Conservation (phyloP, 30 jellyfish, hydroid and myxozoan species). For the Chrysaora quinquecirrha region DNA sequence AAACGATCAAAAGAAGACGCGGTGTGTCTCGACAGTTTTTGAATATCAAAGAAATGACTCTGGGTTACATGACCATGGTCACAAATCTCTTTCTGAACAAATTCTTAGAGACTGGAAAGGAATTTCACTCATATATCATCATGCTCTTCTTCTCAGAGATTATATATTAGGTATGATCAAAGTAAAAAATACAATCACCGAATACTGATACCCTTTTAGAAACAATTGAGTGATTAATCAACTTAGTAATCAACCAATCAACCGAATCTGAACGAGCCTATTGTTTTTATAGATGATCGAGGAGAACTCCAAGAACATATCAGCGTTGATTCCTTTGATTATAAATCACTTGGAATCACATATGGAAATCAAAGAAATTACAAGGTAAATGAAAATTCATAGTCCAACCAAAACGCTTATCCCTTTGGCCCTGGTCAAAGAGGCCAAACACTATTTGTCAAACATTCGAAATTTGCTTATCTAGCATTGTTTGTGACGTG, state of each 20-base stretch:
- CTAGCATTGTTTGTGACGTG: too few relatives aligned
- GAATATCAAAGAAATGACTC: constrained; percentile 34
- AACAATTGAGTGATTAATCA: too few relatives aligned
- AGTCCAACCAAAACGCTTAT: too few relatives aligned
- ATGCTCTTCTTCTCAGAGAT: constrained; percentile 60
- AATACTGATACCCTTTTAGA: too few relatives aligned
- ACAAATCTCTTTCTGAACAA: constrained; percentile 6
- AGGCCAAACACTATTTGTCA: too few relatives aligned
- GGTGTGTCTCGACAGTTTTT: constrained; percentile 6
- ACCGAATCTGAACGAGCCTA: too few relatives aligned
- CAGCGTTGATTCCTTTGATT: constrained; percentile 46
- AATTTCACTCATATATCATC: constrained; percentile 46
- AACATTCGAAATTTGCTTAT: too few relatives aligned
- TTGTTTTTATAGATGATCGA: constrained; percentile 29
- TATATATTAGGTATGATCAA: constrained; percentile 68
- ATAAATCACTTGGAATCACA: constrained; percentile 51
- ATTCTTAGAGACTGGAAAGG: constrained; percentile 73
- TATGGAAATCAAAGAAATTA: constrained; percentile 33
- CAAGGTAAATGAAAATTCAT: constrained; percentile 51
- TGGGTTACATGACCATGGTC: constrained; percentile 1
- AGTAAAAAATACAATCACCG: too few relatives aligned
- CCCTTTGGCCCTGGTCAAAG: too few relatives aligned
- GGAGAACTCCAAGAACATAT: constrained; percentile 32
- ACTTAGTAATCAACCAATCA: too few relatives aligned
- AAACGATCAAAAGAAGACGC: too few relatives aligned